These are phyloP conservation scores for Taurulus bubalis DNA, from an alignment of 2,113 vertebrate species.

Conservation along the genomic window DNA sequence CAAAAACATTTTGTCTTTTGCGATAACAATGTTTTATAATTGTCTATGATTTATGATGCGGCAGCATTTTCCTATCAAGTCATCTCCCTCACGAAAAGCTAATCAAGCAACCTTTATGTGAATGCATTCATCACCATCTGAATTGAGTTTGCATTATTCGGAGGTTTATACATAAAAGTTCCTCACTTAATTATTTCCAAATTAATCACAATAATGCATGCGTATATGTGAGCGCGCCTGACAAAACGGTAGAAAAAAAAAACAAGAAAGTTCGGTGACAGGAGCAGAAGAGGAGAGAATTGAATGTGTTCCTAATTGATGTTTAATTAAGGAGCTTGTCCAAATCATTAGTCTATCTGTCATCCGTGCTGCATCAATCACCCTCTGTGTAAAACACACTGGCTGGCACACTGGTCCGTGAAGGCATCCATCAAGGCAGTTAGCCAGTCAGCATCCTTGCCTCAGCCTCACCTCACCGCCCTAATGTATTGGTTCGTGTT, in stretches of 20 bases:
- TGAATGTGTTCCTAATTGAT: conserved; percentile 75
- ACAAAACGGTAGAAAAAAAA: neutral
- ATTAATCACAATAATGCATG: conserved; percentile 10
- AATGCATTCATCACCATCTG: conserved; percentile 11
- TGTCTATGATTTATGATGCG: neutral
- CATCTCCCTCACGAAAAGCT: conserved; percentile 11
- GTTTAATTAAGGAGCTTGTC: conserved; percentile 83
- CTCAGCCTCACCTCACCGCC: conserved; percentile 64
- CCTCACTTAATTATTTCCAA: conserved; percentile 28
- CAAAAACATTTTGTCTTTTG: neutral
- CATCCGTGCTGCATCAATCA: conserved; percentile 77
- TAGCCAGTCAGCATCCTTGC: conserved; percentile 55
- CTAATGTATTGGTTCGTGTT: conserved; percentile 43
- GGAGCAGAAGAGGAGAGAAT: conserved; percentile 40
- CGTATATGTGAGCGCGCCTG: neutral
- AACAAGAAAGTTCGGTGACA: neutral
- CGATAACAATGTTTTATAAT: neutral
- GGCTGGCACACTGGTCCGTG: conserved; percentile 54
- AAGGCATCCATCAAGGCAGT: conserved; percentile 75
- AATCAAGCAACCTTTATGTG: too few species aligned
- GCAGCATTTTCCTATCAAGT: conserved; percentile 15
- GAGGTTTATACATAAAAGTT: conserved; percentile 34
- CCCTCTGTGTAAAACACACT: conserved; percentile 56
- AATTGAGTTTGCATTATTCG: conserved; percentile 41
- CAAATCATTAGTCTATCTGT: conserved; percentile 79